These are phyloP conservation scores for Argya squamiceps DNA, from an alignment of 2,797 vertebrate species.

Conservation along the genomic window DNA sequence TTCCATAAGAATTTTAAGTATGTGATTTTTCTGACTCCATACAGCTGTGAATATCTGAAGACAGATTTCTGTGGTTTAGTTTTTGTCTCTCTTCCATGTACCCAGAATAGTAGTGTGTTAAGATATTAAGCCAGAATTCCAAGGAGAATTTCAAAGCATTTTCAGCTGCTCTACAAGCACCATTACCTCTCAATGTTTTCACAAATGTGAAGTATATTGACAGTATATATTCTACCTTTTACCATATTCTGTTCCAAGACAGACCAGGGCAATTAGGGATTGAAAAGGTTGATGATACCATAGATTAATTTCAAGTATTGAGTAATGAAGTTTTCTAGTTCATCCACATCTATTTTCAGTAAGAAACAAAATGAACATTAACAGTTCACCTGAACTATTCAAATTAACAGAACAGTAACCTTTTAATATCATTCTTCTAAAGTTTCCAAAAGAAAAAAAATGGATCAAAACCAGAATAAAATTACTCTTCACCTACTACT, in stretches of 20 bases:
- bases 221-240: background rate
- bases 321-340: background rate
- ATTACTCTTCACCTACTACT: background rate
- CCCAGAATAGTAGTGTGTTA: background rate
- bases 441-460: background rate
- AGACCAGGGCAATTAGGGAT: background rate
- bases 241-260: background rate
- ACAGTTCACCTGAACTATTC: background rate
- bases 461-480: background rate
- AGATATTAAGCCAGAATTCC: background rate
- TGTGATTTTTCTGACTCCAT: background rate
- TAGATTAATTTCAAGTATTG: background rate
- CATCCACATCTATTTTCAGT: background rate
- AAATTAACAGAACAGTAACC: background rate
- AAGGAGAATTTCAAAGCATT: background rate
- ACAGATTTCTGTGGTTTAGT: background rate
- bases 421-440: background rate
- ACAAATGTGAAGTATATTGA: background rate
- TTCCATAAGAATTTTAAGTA: background rate
- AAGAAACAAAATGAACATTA: background rate
- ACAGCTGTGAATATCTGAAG: background rate
- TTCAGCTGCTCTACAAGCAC: background rate
- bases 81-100: background rate
- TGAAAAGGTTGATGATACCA: background rate
- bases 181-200: background rate